Base-by-base conservation (phyloP, 1,140 invertebrate genomes). In the Aphis craccivora region DNA sequence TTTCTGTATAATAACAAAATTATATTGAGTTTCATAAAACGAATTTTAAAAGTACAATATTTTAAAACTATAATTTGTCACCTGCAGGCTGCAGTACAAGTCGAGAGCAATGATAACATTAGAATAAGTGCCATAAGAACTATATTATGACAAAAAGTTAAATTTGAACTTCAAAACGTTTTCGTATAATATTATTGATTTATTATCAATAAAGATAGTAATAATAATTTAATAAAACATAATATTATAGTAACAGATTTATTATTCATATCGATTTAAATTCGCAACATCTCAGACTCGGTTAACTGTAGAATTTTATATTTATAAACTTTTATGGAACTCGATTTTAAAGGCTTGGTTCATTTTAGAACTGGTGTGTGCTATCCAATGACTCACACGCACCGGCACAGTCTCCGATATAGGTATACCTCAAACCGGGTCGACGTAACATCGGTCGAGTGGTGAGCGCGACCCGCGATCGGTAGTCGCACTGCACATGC, bases 51-150 rank as follows among this genome's bases (percentile, higher is more conserved):
- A 40, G 37, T 40, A 40, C 37, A 40, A 40, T 40, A 40, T 40
- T 40, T 9, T 60, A 60, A 60, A 60, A 60, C 9, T 60, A 60
- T 60, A 25, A 60, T 60, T 60, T 60, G 11, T 67, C 4, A 67
- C 30, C 0, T 18, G 3, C n/a, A n/a, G n/a, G n/a, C n/a, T 37
- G 37, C 37, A 40, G 37, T 67, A n/a, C 0, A 67, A 14, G 60
- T n/a, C 18, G n/a, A 18, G 4, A 14, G 11, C 2, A 67, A 67
- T n/a, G 60, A 67, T 5, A 67, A n/a, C 0, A 30, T 35, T n/a
- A n/a, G 0, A 0, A 60, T 8, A 6, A 53, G n/a, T n/a, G n/a
- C 23, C 6, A 30, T 18, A 6, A 18, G 30, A 67, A n/a, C 0
- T 67, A 60, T 30, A n/a, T 0, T 67, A 60, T 30, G 30, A 30